Percentiles rank a stretch among this genome's conserved stretches.
These are phyloP conservation scores for Blastomussa wellsi DNA, from an alignment of 92 coral and sea anemone genomes.

Conservation along the genomic window DNA sequence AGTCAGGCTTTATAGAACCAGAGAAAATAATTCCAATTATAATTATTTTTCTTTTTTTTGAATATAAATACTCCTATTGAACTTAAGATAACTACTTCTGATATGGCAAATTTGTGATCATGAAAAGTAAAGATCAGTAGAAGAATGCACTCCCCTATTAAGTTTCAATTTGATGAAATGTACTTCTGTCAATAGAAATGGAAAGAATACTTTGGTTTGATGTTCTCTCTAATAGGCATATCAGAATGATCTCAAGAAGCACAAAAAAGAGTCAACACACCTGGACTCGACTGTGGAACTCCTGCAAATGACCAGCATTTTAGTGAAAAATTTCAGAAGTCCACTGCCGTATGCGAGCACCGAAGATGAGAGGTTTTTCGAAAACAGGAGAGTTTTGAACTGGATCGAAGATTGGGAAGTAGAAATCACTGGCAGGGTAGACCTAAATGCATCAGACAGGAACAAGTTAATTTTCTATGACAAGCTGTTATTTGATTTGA, in stretches of 20 bases:
- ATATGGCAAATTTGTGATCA: background rate
- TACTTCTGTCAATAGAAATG: background rate
- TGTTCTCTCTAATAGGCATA: background rate
- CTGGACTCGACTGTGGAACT: conserved; percentile 33
- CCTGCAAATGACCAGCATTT: conserved; percentile 14
- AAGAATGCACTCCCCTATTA: background rate
- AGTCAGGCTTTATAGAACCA: background rate
- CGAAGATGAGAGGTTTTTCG: conserved; percentile 25
- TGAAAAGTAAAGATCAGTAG: background rate
- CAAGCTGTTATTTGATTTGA: conserved; percentile 47
- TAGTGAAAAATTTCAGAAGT: conserved; percentile 17
- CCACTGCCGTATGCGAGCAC: conserved; percentile 4
- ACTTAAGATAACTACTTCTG: background rate
- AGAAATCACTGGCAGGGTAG: conserved; percentile 3
- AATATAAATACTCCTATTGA: background rate
- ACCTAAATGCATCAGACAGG: conserved; percentile 24
- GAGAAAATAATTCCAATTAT: background rate
- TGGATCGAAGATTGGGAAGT: conserved; percentile 45
- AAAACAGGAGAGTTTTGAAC: conserved; percentile 23
- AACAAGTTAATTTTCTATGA: conserved; percentile 44
- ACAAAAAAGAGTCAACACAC: background rate
- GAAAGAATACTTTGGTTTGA: background rate
- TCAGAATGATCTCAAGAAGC: conserved; percentile 9
- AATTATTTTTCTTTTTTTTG: background rate
- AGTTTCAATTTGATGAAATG: background rate